phyloP scores from a whole-genome alignment of 2,113 vertebrate genomes.

The Aspidoscelis tigris region DNA sequence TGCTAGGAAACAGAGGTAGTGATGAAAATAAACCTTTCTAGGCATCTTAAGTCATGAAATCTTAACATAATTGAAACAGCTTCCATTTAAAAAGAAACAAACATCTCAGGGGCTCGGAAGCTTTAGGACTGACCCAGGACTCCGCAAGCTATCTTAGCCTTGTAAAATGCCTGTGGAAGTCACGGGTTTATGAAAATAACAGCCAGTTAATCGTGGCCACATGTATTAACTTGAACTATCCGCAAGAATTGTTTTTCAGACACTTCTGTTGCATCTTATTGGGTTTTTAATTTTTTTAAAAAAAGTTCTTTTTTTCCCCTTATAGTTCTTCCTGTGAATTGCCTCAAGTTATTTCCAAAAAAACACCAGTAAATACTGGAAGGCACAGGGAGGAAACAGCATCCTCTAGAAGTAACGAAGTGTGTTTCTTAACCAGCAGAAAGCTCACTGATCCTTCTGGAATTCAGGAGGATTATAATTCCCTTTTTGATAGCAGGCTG shows the following conservation, averaged over 20 bases:
- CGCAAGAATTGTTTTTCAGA: not conserved
- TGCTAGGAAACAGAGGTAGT: not conserved
- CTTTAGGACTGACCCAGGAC: not conserved
- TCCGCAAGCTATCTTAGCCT: not conserved
- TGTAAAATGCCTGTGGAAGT: not conserved
- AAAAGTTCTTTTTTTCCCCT: no score
- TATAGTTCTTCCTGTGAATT: no score
- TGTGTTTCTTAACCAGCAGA: no score
- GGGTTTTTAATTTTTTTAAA: no score
- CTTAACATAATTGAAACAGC: constrained; percentile 10
- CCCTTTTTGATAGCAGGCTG: no score
- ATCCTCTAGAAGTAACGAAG: no score
- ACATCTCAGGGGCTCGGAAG: not conserved
- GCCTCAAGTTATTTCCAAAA: no score
- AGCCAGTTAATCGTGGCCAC: not conserved
- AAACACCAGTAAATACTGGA: no score
- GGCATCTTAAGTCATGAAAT: constrained; percentile 40
- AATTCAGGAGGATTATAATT: no score
- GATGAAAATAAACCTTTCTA: constrained; percentile 27
- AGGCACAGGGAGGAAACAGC: no score
- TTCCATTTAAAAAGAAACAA: constrained; percentile 18
- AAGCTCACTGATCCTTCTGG: no score
- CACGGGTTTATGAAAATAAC: not conserved
- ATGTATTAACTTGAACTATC: not conserved
- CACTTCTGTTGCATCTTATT: no score